Percentiles rank a stretch among this genome's conserved stretches.
Conservation (phyloP, 1,140 invertebrate genomes). For the Drosophila mojavensis region DNA sequence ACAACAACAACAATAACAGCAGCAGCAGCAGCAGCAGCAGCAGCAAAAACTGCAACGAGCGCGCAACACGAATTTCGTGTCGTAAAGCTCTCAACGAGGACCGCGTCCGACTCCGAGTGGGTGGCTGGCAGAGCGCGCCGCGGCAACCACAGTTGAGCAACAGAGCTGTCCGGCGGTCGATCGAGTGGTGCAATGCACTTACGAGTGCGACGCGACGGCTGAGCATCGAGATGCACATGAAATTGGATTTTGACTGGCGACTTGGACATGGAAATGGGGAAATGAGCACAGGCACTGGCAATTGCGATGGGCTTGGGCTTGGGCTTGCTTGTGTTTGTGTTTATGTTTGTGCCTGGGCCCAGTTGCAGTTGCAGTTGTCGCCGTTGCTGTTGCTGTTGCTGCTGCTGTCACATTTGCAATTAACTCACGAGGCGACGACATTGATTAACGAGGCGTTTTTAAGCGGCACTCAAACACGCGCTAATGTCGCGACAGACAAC, state of each 20-base stretch:
- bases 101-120: not conserved
- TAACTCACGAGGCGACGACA: slow-evolving; percentile 47
- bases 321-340: not conserved
- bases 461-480: slow-evolving; percentile 71
- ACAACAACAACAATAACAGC: not conserved
- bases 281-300: slow-evolving; percentile 3
- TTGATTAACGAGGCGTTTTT: slow-evolving; percentile 72
- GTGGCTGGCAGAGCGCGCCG: slow-evolving; percentile 2
- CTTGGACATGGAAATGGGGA: not conserved
- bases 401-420: slow-evolving; percentile 41
- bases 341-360: not conserved
- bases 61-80: slow-evolving; percentile 66
- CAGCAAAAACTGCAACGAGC: slow-evolving; percentile 6
- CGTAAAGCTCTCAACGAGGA: slow-evolving; percentile 39
- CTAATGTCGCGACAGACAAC: slow-evolving; percentile 59
- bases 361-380: slow-evolving; percentile 3
- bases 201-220: not conserved
- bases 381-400: not conserved
- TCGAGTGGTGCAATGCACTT: slow-evolving; percentile 6
- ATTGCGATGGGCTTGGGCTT: not conserved
- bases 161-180: not conserved
- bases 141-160: slow-evolving; percentile 6
- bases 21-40: too few relatives aligned
- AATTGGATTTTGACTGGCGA: not conserved
- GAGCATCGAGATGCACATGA: slow-evolving; percentile 13